Conservation (phyloP, 2,797 vertebrate genomes). For the Epinephelus malabaricus region DNA sequence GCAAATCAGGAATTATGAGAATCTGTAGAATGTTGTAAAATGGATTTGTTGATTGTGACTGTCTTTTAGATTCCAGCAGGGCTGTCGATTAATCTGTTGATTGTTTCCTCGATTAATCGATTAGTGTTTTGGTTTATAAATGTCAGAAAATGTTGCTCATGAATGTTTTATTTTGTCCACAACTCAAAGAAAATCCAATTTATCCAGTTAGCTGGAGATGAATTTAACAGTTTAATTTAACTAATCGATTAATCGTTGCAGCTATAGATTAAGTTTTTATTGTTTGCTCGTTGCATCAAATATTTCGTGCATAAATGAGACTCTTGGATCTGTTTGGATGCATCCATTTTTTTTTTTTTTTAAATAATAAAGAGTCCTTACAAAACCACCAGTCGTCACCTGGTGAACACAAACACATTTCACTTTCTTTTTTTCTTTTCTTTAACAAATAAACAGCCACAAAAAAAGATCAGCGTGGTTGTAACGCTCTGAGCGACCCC, state of each 20-base stretch:
- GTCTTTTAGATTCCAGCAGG: not conserved
- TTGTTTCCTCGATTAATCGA: no score
- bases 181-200: no score
- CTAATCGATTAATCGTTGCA: not conserved
- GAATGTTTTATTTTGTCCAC: no score
- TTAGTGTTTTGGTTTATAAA: no score
- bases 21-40: not conserved
- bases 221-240: no score
- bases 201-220: no score
- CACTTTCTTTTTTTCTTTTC: not conserved
- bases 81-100: no score
- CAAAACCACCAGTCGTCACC: not conserved
- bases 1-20: not conserved
- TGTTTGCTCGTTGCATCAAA: not conserved
- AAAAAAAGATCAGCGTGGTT: not conserved
- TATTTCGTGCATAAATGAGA: constrained; percentile 42
- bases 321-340: constrained; percentile 27
- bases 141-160: no score
- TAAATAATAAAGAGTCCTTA: not conserved
- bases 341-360: not conserved
- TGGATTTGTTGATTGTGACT: not conserved
- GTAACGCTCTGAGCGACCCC: not conserved
- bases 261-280: no score
- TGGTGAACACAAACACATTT: constrained; percentile 25
- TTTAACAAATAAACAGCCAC: constrained; percentile 30